Conservation (phyloP, 2,113 vertebrate species). For the Aspidoscelis tigris region DNA sequence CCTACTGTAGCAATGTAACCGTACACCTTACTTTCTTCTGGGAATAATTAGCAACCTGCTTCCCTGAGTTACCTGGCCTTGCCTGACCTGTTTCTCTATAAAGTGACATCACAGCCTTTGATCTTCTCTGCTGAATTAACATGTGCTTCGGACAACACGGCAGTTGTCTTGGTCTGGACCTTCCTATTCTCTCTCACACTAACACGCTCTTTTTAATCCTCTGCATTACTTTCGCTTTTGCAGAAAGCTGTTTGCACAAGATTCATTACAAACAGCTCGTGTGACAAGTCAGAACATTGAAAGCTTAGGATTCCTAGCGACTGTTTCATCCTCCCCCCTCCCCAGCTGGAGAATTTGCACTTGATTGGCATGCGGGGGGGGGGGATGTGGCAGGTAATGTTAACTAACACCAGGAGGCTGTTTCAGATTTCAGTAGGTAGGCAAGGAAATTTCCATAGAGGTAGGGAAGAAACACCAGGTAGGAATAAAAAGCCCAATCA, state of each 20-base stretch:
- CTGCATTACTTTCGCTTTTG: slow-evolving; percentile 58
- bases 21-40: slow-evolving; percentile 75
- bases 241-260: rapidly evolving
- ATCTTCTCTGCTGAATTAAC: slow-evolving; percentile 70
- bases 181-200: background rate
- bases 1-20: slow-evolving; percentile 66
- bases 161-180: slow-evolving; percentile 70
- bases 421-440: background rate
- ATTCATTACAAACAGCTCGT: background rate
- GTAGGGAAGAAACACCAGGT: background rate
- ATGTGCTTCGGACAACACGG: slow-evolving; percentile 65
- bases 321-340: background rate
- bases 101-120: slow-evolving; percentile 84
- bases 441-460: background rate
- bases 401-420: background rate
- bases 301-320: background rate
- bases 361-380: background rate
- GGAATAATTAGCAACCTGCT: slow-evolving; percentile 78
- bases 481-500: background rate
- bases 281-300: slow-evolving; percentile 33
- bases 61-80: slow-evolving; percentile 85
- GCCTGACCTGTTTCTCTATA: slow-evolving; percentile 90
- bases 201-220: background rate
- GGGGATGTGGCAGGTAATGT: background rate
- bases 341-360: background rate